A percentile compares a stretch with the other conserved stretches of the same genome.
These are phyloP conservation scores for Lithophane socia DNA, from an alignment of 2,888 invertebrate genomes.

Conservation along the genomic window DNA sequence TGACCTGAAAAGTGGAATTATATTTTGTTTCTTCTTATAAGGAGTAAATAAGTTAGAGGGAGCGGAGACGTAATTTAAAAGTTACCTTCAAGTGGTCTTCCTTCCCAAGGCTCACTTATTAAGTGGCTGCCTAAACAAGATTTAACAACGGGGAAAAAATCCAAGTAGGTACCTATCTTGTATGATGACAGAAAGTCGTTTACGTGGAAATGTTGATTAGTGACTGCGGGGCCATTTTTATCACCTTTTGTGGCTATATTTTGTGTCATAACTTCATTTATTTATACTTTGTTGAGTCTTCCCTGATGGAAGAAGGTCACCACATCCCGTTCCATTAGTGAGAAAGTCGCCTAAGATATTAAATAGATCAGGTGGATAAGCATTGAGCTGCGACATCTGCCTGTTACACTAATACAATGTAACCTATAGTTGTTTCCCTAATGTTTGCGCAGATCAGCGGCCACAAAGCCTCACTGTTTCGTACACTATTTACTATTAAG, in stretches of 20 bases:
- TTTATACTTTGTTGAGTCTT: conserved; percentile 19
- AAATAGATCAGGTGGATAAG: conserved; percentile 25
- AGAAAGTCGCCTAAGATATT: conserved; percentile 24
- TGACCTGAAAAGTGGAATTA: conserved; percentile 90
- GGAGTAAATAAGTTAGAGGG: conserved; percentile 87
- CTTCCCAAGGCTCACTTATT: conserved; percentile 76
- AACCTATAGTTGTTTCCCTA: conserved; percentile 12
- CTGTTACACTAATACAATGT: conserved; percentile 16
- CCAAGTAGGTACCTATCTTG: conserved; percentile 61
- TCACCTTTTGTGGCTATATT: conserved; percentile 33
- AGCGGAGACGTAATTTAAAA: conserved; percentile 87
- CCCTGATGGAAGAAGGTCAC: conserved; percentile 23
- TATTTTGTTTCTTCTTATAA: conserved; percentile 89
- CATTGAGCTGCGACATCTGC: conserved; percentile 23
- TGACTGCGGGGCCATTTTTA: conserved; percentile 49
- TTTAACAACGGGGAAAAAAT: conserved; percentile 74
- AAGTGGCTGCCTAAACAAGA: conserved; percentile 77
- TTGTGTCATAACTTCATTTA: conserved; percentile 49
- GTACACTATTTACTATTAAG: conserved; percentile 17
- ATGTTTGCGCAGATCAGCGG: conserved; percentile 22
- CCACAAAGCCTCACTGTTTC: conserved; percentile 22
- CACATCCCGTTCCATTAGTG: conserved; percentile 30
- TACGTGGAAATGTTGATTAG: conserved; percentile 63
- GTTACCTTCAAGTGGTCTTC: conserved; percentile 82
- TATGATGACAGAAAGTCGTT: conserved; percentile 73